A percentile compares a stretch with the other conserved stretches of the same genome.
phyloP scores from a whole-genome alignment of 2,888 invertebrate species.

The Monoplex corrugatus region DNA sequence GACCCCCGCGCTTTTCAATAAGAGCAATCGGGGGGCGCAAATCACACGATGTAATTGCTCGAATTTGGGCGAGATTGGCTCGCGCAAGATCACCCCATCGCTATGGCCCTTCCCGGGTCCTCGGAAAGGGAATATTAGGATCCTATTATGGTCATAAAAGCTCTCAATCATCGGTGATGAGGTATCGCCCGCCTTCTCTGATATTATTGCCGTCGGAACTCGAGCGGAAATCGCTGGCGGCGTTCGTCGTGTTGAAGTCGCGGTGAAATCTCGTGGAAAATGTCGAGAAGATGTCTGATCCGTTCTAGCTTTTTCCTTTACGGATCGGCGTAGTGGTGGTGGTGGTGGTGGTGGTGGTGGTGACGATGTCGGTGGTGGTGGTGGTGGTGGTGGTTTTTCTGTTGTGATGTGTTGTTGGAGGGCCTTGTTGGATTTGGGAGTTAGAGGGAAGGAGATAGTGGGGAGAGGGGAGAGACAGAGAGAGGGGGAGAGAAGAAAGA shows the following conservation, averaged over 20 bases:
- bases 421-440: neutral
- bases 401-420: neutral
- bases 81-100: slow-evolving; percentile 32
- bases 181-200: neutral
- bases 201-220: slow-evolving; percentile 32
- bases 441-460: neutral
- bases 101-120: neutral
- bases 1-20: slow-evolving; percentile 43
- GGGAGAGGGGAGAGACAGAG: too few relatives aligned
- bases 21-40: slow-evolving; percentile 39
- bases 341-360: too few relatives aligned
- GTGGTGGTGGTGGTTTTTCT: too few relatives aligned
- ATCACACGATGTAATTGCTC: slow-evolving; percentile 47
- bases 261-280: slow-evolving; percentile 27
- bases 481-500: too few relatives aligned
- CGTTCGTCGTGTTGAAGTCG: neutral
- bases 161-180: slow-evolving; percentile 43
- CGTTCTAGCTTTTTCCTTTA: too few relatives aligned
- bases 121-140: slow-evolving; percentile 41
- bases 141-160: slow-evolving; percentile 47
- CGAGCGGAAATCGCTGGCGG: slow-evolving; percentile 1
- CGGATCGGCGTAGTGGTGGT: too few relatives aligned
- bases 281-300: slow-evolving; percentile 30
- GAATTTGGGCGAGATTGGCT: neutral
- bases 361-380: too few relatives aligned